Base-by-base conservation (phyloP, 1,140 invertebrate genomes). In the Lordiphosa clarofinis region DNA sequence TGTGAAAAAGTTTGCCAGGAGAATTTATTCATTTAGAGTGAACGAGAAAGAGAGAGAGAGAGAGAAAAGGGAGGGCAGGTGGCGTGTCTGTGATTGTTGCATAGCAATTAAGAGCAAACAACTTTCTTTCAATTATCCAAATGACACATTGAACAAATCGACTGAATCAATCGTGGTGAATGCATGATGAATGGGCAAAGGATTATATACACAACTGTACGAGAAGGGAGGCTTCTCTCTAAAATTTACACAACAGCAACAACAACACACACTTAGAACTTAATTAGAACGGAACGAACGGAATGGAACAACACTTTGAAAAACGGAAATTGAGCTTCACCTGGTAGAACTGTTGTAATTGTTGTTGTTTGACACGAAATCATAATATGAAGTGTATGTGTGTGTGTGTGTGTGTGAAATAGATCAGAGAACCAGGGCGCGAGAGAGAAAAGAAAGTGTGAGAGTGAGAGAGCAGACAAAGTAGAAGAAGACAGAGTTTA, bases 311-410 rank as follows among this genome's bases (percentile, higher is more conserved):
- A 40, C 60, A 52, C 37, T 56, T 39, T 52, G 58, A 79, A 84
- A 84, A 73, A 65, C 63, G 43, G 84, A 61, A 82, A 60, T 84
- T 82, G 73, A 74, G 81, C 81, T 86, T 86, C 79, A 86, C 79
- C 79, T 86, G 79, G 79, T 86, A 86, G 74, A 86, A 86, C 79
- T 86, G 81, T 79, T 73, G 76, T 82, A 63, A 63, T 65, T 38
- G 33, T 64, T 54, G 47, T 67, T 52, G 58, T 69, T n/a, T 54
- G 48, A 56, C 21, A 24, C 21, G 21, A 53, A 56, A 57, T 31
- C 28, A 56, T 21, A 61, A 56, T 24, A 65, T 70, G 11, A 56
- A 66, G 56, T 49, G 60, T 35, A 49, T 24, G 64, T 56, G 49
- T 56, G 52, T 48, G 37, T 31, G 28, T 40, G 24, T 60, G 37